A percentile compares a stretch with the other conserved stretches of the same genome.
Conservation (phyloP, 2,113 vertebrate species). For the Tor tambroides region DNA sequence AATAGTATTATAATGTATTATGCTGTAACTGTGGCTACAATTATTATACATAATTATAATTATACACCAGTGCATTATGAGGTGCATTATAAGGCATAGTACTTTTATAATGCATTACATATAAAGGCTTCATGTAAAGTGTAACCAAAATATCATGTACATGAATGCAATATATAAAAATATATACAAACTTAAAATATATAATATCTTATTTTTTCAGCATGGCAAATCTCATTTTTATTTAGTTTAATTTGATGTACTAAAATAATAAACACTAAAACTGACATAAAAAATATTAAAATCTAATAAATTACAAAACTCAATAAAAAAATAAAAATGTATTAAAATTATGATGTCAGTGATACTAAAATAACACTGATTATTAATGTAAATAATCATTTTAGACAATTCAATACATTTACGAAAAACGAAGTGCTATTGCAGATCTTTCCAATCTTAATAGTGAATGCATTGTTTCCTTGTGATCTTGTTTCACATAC, state of each 20-base stretch:
- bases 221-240: too few species aligned
- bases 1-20: background rate
- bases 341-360: too few species aligned
- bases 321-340: too few species aligned
- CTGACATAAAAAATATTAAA: too few species aligned
- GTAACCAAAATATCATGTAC: background rate
- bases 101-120: too few species aligned
- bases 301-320: too few species aligned
- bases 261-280: too few species aligned
- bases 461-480: background rate
- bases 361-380: too few species aligned
- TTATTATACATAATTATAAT: background rate
- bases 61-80: background rate
- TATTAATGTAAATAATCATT: background rate
- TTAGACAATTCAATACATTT: background rate
- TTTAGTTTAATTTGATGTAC: too few species aligned
- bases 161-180: too few species aligned
- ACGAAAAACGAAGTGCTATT: background rate
- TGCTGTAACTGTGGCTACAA: background rate
- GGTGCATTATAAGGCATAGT: background rate
- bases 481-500: background rate
- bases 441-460: background rate
- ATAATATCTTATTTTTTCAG: too few species aligned
- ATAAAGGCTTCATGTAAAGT: background rate
- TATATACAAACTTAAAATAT: too few species aligned